Evolutionary conservation across 1,140 invertebrate species (phyloP), one percentile per base, ranked within the genome.

Genomic region (Sitobion miscanthi): DNA sequence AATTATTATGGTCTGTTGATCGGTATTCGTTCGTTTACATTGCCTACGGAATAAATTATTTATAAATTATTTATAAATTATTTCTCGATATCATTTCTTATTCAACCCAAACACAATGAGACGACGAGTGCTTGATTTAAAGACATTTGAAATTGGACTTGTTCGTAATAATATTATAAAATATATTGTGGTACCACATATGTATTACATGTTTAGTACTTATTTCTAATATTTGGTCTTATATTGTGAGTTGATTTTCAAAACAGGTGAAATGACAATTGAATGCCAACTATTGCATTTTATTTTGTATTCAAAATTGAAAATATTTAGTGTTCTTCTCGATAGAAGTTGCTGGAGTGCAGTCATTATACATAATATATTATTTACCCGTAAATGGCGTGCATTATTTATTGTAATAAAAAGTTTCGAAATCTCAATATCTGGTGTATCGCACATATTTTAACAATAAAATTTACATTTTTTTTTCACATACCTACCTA

Each of bases 381-480:
- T 52, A 54, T 45, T 45, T 85, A 25, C 38, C 9, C 83, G 2
- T 85, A 30, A 85, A 42, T 45, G 42, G 21, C 7, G 2, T 3
- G 38, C 52, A 2, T 42, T 85, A 0, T 77, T n/a, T 77, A 86
- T 86, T 86, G 3, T 21, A 86, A 35, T 47, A 49, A 87, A 49
- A 49, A 30, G 14, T 49, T 87, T 35, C 35, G n/a, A 89, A 89
- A 45, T 91, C 38, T 83, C 5, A 77, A 5, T 30, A 47, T 45
- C 23, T 85, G 21, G 25, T 4, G 1, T 35, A 47, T 7, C 49
- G 21, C 57, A 54, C 62, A 25, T 69, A 45, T 90, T 91, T 91
- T 30, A 69, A 91, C 35, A 69, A 77, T 77, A 91, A 47, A 47
- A 91, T 91, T 91, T 91, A 91, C 69, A 47, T 91, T 77, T 91